A percentile compares a stretch with the other conserved stretches of the same genome.
Conservation (phyloP, 2,113 vertebrate species). For the Pterocles burchelli region DNA sequence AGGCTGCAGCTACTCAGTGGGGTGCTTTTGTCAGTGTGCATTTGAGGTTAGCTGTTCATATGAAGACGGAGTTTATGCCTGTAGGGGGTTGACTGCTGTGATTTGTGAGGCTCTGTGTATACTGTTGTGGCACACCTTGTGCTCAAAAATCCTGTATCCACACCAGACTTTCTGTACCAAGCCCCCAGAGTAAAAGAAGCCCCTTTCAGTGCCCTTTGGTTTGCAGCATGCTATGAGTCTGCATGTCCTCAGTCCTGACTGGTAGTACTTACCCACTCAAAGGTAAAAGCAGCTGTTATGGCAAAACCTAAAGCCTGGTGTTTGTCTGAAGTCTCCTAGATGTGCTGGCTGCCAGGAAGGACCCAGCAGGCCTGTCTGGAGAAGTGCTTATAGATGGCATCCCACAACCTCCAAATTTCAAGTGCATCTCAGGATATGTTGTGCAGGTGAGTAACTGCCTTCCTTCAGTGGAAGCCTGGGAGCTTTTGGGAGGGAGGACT, state of each 20-base stretch:
- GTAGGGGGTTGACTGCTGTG: not conserved
- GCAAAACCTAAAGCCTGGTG: slow-evolving; percentile 6
- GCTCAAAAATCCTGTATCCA: not conserved
- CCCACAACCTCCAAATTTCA: slow-evolving; percentile 56
- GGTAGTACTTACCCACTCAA: not conserved
- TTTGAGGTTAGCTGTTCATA: not conserved
- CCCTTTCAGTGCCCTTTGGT: not conserved
- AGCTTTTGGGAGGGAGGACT: not conserved
- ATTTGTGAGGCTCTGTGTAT: not conserved
- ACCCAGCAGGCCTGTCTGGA: slow-evolving; percentile 76
- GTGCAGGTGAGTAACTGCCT: slow-evolving; percentile 53
- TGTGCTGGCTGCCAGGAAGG: slow-evolving; percentile 83
- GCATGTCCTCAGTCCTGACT: not conserved
- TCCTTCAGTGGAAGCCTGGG: not conserved
- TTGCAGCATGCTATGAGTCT: not conserved
- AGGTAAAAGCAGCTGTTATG: not conserved
- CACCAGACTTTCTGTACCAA: not conserved
- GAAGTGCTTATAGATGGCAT: slow-evolving; percentile 63
- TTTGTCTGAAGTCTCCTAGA: slow-evolving; percentile 79
- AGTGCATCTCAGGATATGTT: slow-evolving; percentile 66
- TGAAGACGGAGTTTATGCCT: not conserved
- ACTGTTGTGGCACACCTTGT: not conserved
- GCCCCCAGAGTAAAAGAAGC: not conserved
- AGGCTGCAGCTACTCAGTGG: not conserved
- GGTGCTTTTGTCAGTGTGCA: not conserved